Evolutionary conservation across 2,113 vertebrate genomes (phyloP), one percentile per base, ranked within the genome.

Genomic region (Carassius auratus): DNA sequence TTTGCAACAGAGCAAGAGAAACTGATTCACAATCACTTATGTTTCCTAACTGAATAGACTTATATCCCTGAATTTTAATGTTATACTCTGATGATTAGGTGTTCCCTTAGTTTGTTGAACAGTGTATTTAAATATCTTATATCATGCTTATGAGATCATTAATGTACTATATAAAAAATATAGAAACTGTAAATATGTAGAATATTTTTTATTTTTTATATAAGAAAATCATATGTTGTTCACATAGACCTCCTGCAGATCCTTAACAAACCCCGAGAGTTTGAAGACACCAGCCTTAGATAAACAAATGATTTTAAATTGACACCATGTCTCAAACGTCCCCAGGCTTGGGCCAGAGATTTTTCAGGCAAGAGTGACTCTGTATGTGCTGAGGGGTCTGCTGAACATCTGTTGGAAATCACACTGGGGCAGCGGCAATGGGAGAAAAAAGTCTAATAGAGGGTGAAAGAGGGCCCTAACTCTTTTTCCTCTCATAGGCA

Each of bases 401-500:
- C n/a, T 55, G 84, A 89, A 87, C 88, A 89, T 89, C 88, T 89
- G 88, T 61, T 89, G 84, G 52, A 78, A 73, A 82, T 84, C 64
- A 81, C 84, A 86, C 45, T 42, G 55, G 76, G 79, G 76, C 61
- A 81, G 83, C 33, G 5, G 81, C 36, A 78, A 78, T 50, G 6
- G 55, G 55, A 55, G 83, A 45, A 36, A 14, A 14, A 64, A 50
- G 48, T 38, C 21, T 50, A 4, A 76, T 9, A 78, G 45, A 9
- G 59, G 57, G 17, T 75, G 64, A 42, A 9, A 68, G 23, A 62
- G n/a, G 64, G 71, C 57, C 73, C 73, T 75, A 76, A 66, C 91
- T 93, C 85, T 75, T 81, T 87, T 92, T 91, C 91, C 90, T 90
- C 89, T 88, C 76, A 89, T 85, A 89, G 88, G 87, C 92, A 94